These are phyloP conservation scores for Bembecia ichneumoniformis DNA, from an alignment of 2,888 invertebrate species.

Conservation along the genomic window DNA sequence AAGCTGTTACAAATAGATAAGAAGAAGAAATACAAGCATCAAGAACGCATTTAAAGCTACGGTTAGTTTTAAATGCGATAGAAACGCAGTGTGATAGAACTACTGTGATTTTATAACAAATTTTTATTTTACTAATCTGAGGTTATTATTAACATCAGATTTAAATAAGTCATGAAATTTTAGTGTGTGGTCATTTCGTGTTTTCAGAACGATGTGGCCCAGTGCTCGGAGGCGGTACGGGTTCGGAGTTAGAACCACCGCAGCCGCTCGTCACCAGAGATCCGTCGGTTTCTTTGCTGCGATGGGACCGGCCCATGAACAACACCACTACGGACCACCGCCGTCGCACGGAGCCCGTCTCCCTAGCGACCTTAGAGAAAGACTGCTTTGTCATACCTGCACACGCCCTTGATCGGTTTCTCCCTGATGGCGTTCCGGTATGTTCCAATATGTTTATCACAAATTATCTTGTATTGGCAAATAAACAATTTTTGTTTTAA, in stretches of 20 bases:
- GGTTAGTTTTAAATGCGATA: too few relatives aligned
- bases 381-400: slow-evolving; percentile 96
- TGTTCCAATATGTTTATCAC: slow-evolving; percentile 12
- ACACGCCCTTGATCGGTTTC: slow-evolving; percentile 87
- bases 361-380: slow-evolving; percentile 85
- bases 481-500: background rate
- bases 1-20: too few relatives aligned
- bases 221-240: slow-evolving; percentile 74
- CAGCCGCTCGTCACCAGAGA: slow-evolving; percentile 80
- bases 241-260: slow-evolving; percentile 78
- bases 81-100: too few relatives aligned
- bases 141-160: too few relatives aligned
- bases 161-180: too few relatives aligned
- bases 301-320: slow-evolving; percentile 59
- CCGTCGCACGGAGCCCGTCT: slow-evolving; percentile 77
- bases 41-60: too few relatives aligned
- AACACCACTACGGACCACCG: slow-evolving; percentile 46
- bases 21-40: too few relatives aligned
- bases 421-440: slow-evolving; percentile 92
- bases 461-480: background rate
- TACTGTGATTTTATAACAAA: too few relatives aligned
- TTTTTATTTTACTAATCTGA: too few relatives aligned
- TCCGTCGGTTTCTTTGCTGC: slow-evolving; percentile 75
- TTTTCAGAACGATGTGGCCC: slow-evolving; percentile 82
- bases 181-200: background rate